Base-by-base conservation (phyloP, 2,113 vertebrate species). In the Dinomys branickii region DNA sequence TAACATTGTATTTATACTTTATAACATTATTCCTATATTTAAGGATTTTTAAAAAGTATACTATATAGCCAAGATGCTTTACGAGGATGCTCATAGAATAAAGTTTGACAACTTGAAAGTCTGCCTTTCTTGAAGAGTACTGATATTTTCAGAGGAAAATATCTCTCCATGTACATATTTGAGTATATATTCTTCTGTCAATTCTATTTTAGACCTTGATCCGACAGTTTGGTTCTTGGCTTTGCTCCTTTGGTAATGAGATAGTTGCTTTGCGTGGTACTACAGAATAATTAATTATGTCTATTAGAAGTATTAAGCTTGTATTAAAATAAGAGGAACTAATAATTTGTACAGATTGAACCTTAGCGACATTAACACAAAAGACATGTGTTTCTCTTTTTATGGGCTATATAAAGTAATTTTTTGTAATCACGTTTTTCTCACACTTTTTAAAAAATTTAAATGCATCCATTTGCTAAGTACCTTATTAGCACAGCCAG, bases 71-170 rank as follows among this genome's bases (percentile, higher is more conserved):
- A 96, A 65, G 0, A 58, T 87, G 17, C 28, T 94, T 50, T 95
- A 33, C 54, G 61, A 97, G 77, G 85, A 61, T 93, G 80, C 63
- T 87, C 58, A 94, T 89, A 93, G 80, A 92, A 59, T 33, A 88
- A 41, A 85, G 19, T 95, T 89, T 71, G 77, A 69, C 28, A 93
- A 80, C 91, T 90, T 96, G 63, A 61, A 95, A 88, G 16, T 54
- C 38, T 77, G 0, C 35, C 41, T 86, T n/a, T 69, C 54, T 83
- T 59, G 44, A 92, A 86, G 14, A 52, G 14, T 28, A 88, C 24
- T 78, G 73, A 65, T 59, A 26, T 90, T 95, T 96, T 93, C 11
- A 90, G 73, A 89, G 83, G 28, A 86, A 75, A 92, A 92, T 41
- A 0, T 38, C 1, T 65, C 7, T 91, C 82, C 91, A 52, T 69